Evolutionary conservation across 2,888 invertebrate species (phyloP), one percentile per base, ranked within the genome.

Genomic region (Pegoplata infirma): DNA sequence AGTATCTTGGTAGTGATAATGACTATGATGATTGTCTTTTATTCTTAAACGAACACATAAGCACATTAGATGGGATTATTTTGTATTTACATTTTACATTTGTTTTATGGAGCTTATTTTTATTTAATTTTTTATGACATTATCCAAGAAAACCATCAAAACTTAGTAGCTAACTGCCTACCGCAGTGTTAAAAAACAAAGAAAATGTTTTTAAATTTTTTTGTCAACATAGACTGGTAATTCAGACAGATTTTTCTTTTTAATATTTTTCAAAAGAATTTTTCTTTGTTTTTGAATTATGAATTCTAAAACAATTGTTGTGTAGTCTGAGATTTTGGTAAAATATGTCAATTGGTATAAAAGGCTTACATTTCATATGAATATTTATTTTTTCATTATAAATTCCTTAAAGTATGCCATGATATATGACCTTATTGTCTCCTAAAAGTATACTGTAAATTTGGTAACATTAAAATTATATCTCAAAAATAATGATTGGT

Each of bases 31-130:
- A 56, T 58, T 58, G 17, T 49, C 49, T 23, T 16, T 23, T 59
- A 21, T 21, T 3, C 19, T 2, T 36, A 6, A 5, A 12, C 32
- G 49, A 21, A 56, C 12, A 44, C 56, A 56, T 63, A 73, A 67
- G 36, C 61, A 16, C 17, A 72, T 72, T 67, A 72, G 28, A 49
- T 23, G 46, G 36, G 44, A 66, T 76, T 68, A 56, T 76, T 73
- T 55, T 32, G 7, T 64, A 63, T 61, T 58, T 68, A 16, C 36
- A 36, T 68, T 75, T 63, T 46, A 56, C 36, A 51, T 59, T 72
- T 40, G 21, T 66, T 55, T 51, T 32, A 49, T 61, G 40, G 12
- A 32, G 66, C 61, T 72, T 53, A 58, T 59, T 74, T 53, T 36
- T 17, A 58, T 67, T 32, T 55, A 17, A 61, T 19, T 19, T 71